Percentiles rank a stretch among this genome's conserved stretches.
Conservation (phyloP, 2,113 vertebrate genomes). For the Martes martes region DNA sequence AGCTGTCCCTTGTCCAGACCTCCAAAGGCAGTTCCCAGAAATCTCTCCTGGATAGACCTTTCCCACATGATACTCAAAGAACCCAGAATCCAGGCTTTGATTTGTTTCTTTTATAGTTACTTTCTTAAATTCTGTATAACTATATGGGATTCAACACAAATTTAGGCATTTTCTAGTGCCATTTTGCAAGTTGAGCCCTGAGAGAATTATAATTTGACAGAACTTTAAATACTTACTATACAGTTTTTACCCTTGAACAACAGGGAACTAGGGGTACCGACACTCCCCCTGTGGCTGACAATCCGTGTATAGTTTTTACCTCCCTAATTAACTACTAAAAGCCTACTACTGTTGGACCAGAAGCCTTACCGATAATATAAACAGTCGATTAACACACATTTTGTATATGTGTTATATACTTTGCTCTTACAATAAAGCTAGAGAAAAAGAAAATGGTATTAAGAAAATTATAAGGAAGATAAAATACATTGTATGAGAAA, state of each 20-base stretch:
- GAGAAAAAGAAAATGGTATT: background rate
- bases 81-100: background rate
- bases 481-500: background rate
- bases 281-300: background rate
- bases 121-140: background rate
- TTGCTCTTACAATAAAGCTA: background rate
- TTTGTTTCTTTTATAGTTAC: background rate
- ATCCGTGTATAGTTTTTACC: background rate
- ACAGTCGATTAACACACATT: background rate
- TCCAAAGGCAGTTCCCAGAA: background rate
- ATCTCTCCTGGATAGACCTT: background rate
- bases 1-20: background rate
- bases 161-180: background rate
- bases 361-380: background rate
- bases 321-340: background rate
- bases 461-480: background rate
- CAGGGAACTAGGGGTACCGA: background rate
- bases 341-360: background rate
- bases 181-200: background rate
- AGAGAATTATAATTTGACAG: background rate
- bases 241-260: background rate
- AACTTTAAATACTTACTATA: background rate
- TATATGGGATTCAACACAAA: background rate
- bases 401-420: background rate
- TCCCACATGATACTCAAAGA: background rate